phyloP scores from a whole-genome alignment of 2,113 vertebrate genomes.

The Indicator indicator region DNA sequence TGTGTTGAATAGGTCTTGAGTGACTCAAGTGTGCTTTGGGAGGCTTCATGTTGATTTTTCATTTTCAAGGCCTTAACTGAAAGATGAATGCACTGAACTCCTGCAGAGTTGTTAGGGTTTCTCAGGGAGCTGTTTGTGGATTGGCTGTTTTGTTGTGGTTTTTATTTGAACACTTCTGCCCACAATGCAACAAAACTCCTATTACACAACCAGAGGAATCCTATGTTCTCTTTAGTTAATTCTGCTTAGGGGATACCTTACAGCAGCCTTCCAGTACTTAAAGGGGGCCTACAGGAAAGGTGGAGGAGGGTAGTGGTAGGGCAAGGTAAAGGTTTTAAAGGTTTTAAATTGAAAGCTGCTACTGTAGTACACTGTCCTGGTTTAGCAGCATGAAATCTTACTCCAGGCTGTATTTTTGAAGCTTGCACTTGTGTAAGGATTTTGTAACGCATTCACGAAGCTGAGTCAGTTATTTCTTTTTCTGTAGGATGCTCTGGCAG shows the following conservation, averaged over 20 bases:
- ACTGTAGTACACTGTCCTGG: neutral
- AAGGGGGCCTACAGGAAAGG: neutral
- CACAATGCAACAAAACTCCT: neutral
- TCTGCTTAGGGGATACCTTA: neutral
- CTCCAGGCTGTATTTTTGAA: neutral
- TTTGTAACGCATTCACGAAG: neutral
- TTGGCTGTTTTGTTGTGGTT: neutral
- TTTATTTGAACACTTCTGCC: neutral
- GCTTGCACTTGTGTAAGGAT: neutral
- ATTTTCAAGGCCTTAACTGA: neutral
- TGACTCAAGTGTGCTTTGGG: neutral
- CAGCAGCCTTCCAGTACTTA: neutral
- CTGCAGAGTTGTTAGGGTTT: neutral
- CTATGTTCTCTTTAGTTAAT: neutral
- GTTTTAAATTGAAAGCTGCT: neutral
- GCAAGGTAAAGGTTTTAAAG: accelerated
- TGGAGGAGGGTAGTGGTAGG: neutral
- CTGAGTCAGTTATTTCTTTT: neutral
- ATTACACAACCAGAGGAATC: neutral
- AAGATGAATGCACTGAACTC: neutral
- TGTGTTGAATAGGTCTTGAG: neutral
- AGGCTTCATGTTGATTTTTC: neutral
- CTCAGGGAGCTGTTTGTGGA: neutral
- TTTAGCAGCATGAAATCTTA: neutral
- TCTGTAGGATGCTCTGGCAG: slow-evolving; percentile 87